Evolutionary conservation across 2,113 vertebrate genomes (phyloP), one percentile per base, ranked within the genome.

Genomic region (Catharus bicknelli): DNA sequence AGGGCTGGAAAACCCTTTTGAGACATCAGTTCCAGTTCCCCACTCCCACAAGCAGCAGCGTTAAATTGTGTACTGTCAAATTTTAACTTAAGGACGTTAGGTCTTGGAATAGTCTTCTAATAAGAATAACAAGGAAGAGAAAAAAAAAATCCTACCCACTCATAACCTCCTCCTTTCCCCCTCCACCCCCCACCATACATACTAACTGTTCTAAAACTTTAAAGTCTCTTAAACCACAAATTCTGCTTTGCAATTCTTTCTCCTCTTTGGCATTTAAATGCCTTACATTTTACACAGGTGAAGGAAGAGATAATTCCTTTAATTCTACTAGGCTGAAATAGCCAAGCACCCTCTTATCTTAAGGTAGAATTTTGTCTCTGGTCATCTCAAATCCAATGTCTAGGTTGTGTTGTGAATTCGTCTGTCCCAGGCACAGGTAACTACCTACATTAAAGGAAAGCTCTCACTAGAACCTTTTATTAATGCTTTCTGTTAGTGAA

Each of bases 1-100:
- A 70, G 50, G 18, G 53, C 43, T 70, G 75, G 67, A 83, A 93
- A 96, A 95, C 55, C 55, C 54, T 94, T 91, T 25, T 74, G 51
- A 90, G 51, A 94, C 70, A 91, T 25, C 42, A 66, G 47, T 66
- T 79, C 63, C 70, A 82, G 62, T 22, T 79, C 58, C 14, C 4
- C 54, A 62, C 42, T 93, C 90, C 67, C 66, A 85, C 38, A 59
- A 14, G 36, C 34, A 76, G 62, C 32, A 77, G 22, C 34, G 70
- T n/a, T 80, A 54, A 76, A 73, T 11, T 25, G 20, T 62, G 29
- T 47, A 74, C 47, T 73, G 34, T 77, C 70, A 90, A 87, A 82
- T 66, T 78, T 82, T 43, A 40, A 62, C 54, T 80, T 51, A 34
- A 61, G 38, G 8, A 72, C 45, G 19, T 25, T 50, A 73, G 13